Conservation (phyloP, 2,797 vertebrate species). For the Centroberyx gerrardi region DNA sequence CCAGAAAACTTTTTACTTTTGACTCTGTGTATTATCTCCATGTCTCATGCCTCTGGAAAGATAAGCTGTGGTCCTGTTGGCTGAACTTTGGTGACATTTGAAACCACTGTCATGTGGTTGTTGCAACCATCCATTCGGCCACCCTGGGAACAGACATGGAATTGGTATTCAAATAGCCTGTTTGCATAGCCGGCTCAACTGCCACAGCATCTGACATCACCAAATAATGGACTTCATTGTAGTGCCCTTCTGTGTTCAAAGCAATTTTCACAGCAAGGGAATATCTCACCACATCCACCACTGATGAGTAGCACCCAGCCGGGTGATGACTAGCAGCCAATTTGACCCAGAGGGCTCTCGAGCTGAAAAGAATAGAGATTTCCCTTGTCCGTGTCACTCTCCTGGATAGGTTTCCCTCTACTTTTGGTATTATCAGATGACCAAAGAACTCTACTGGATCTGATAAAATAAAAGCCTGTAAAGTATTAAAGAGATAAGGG, state of each 20-base stretch:
- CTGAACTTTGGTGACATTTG: conserved; percentile 2
- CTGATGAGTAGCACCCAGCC: not conserved
- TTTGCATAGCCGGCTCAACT: conserved; percentile 54
- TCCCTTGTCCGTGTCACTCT: conserved; percentile 7
- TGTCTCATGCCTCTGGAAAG: not conserved
- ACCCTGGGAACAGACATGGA: conserved; percentile 16
- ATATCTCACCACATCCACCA: not conserved
- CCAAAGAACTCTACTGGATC: conserved; percentile 3
- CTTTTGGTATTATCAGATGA: conserved; percentile 35
- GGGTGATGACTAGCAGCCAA: not conserved
- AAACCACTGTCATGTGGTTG: not conserved
- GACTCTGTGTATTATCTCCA: not conserved
- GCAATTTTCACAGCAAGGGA: conserved; percentile 23
- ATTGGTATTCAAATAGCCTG: conserved; percentile 57
- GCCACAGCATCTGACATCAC: not conserved
- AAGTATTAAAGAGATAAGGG: conserved; percentile 30
- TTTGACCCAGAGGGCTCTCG: conserved; percentile 18
- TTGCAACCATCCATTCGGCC: conserved; percentile 4
- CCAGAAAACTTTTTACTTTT: not conserved
- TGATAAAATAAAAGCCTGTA: conserved; percentile 4
- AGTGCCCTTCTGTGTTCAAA: conserved; percentile 30
- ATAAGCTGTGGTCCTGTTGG: not conserved
- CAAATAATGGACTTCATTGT: conserved; percentile 11
- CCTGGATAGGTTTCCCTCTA: conserved; percentile 11
- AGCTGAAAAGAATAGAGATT: conserved; percentile 30